These are phyloP conservation scores for Eubucco bourcierii DNA, from an alignment of 2,113 vertebrate species.

Conservation along the genomic window DNA sequence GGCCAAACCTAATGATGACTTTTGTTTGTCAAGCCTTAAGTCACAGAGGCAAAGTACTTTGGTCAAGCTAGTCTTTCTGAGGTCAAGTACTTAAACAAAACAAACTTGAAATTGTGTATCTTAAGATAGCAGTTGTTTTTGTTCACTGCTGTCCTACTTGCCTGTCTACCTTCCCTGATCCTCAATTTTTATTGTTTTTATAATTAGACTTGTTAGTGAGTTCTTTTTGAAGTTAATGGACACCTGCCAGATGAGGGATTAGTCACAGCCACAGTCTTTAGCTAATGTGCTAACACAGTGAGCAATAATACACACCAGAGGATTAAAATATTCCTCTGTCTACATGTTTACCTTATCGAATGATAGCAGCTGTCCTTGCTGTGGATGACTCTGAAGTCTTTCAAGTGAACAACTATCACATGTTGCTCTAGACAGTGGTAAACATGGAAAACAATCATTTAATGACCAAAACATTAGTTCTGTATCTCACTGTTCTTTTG, in stretches of 20 bases:
- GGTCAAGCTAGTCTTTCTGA: conserved; percentile 51
- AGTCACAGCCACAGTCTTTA: not conserved
- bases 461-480: not conserved
- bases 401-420: not conserved
- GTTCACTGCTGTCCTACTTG: not conserved
- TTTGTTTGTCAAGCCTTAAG: conserved; percentile 58
- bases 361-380: not conserved
- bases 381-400: not conserved
- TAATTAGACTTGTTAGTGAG: not conserved
- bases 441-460: not conserved
- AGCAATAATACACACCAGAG: not conserved
- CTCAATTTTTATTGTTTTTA: not conserved
- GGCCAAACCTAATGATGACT: conserved; percentile 17
- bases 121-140: conserved; percentile 29
- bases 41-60: conserved; percentile 46
- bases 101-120: conserved; percentile 13
- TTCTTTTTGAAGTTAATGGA: not conserved
- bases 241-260: not conserved
- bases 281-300: not conserved
- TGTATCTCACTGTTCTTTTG: not conserved
- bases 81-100: conserved; percentile 41
- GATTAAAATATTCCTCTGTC: not conserved
- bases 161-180: not conserved
- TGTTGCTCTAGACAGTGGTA: not conserved
- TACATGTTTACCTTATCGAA: not conserved